These are phyloP conservation scores for Epinephelus moara DNA, from an alignment of 2,113 vertebrate species.

Conservation along the genomic window DNA sequence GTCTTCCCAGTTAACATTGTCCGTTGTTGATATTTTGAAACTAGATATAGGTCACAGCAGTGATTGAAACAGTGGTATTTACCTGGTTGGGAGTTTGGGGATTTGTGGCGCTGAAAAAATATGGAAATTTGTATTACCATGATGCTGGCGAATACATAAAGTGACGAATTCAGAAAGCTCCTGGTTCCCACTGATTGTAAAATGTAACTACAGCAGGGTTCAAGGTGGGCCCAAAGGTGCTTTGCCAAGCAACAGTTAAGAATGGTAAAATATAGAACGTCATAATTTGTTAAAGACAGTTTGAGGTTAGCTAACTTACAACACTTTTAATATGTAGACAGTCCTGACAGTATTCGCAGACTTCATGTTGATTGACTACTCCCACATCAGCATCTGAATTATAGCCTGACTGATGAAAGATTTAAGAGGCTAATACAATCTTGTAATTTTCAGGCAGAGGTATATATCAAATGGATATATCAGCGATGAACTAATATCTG, in stretches of 20 bases:
- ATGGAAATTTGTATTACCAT: not conserved
- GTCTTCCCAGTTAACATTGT: not conserved
- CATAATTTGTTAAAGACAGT: not conserved
- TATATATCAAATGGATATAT: not conserved
- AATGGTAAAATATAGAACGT: not conserved
- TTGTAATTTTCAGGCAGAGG: not conserved
- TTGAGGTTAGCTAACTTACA: not conserved
- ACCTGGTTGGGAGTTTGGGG: not conserved
- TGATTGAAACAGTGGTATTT: not conserved
- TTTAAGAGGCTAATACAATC: not conserved
- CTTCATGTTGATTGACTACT: not conserved
- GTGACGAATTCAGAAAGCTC: not conserved
- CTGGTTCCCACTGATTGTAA: not conserved
- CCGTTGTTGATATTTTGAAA: not conserved
- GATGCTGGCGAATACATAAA: no score
- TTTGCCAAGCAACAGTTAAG: conserved; percentile 18
- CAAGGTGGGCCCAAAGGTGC: not conserved
- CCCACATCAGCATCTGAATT: not conserved
- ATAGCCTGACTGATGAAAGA: not conserved
- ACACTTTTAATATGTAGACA: not conserved
- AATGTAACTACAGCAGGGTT: not conserved
- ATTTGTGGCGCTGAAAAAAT: not conserved
- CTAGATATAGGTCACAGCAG: not conserved
- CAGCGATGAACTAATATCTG: not conserved
- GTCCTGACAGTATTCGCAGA: not conserved